Percentiles rank a stretch among this genome's conserved stretches.
phyloP scores from a whole-genome alignment of 2,888 invertebrate genomes.

The Mechanitis messenoides region DNA sequence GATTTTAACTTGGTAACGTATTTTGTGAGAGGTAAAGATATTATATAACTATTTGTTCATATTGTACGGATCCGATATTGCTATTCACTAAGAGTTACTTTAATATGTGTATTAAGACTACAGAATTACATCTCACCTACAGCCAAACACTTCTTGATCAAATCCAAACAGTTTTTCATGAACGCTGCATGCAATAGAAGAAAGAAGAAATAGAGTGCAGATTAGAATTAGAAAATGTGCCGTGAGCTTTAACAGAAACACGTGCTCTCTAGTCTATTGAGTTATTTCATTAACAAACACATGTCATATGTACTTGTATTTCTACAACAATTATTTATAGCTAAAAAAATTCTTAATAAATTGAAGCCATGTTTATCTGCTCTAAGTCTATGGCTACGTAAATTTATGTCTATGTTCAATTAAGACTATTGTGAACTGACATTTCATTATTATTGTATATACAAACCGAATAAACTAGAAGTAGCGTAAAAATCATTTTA shows the following conservation, averaged over 20 bases:
- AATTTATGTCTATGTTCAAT: not conserved
- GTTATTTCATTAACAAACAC: not conserved
- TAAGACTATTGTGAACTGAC: not conserved
- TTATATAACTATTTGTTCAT: not conserved
- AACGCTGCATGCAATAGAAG: constrained; percentile 85
- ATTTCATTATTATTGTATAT: not conserved
- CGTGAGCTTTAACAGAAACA: constrained; percentile 38
- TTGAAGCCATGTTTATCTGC: not conserved
- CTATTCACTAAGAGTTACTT: not conserved
- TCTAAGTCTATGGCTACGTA: not conserved
- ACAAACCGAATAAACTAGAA: not conserved
- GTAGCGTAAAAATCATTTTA: not conserved
- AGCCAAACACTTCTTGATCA: constrained; percentile 85
- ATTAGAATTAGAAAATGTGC: constrained; percentile 41
- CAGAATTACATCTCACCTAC: constrained; percentile 73
- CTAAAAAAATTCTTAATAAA: not conserved
- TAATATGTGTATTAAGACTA: constrained; percentile 10
- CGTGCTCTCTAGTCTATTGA: constrained; percentile 14
- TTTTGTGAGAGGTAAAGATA: not conserved
- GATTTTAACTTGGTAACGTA: constrained; percentile 2
- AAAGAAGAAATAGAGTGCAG: constrained; percentile 71
- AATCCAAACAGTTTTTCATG: constrained; percentile 88
- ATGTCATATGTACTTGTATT: not conserved
- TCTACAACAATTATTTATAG: not conserved
- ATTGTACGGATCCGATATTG: not conserved